Evolutionary conservation across 2,888 invertebrate genomes (phyloP).

Genomic region (Subacronicta megacephala): DNA sequence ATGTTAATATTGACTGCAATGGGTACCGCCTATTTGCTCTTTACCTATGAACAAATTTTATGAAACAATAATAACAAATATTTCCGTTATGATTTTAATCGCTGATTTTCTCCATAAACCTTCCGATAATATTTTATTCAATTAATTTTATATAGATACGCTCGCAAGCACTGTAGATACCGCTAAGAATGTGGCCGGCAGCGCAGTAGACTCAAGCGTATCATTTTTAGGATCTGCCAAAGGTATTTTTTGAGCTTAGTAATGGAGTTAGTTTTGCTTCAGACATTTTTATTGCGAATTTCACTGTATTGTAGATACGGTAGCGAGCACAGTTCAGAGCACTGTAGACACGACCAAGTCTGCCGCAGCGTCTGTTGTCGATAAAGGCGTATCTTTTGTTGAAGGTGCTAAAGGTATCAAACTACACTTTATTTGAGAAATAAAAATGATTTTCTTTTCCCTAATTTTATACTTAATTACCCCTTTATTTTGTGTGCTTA

Average conservation of each 20-base stretch:
- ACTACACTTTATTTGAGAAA: background rate
- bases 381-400: constrained; percentile 68
- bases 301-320: constrained; percentile 70
- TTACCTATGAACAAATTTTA: too few relatives aligned
- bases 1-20: too few relatives aligned
- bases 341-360: constrained; percentile 73
- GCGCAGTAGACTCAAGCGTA: constrained; percentile 66
- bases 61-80: too few relatives aligned
- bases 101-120: too few relatives aligned
- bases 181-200: constrained; percentile 67
- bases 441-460: background rate
- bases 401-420: constrained; percentile 71
- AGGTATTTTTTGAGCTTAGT: constrained; percentile 57
- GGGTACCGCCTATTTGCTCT: too few relatives aligned
- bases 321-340: constrained; percentile 68
- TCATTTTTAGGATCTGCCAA: constrained; percentile 69
- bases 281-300: constrained; percentile 28
- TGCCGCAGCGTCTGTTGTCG: constrained; percentile 66
- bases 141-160: constrained; percentile 34
- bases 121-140: too few relatives aligned
- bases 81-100: too few relatives aligned
- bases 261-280: constrained; percentile 18
- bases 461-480: too few relatives aligned
- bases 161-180: constrained; percentile 70
- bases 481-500: too few relatives aligned